phyloP scores from a whole-genome alignment of 2,888 invertebrate species.

The Ennomos erosarius region DNA sequence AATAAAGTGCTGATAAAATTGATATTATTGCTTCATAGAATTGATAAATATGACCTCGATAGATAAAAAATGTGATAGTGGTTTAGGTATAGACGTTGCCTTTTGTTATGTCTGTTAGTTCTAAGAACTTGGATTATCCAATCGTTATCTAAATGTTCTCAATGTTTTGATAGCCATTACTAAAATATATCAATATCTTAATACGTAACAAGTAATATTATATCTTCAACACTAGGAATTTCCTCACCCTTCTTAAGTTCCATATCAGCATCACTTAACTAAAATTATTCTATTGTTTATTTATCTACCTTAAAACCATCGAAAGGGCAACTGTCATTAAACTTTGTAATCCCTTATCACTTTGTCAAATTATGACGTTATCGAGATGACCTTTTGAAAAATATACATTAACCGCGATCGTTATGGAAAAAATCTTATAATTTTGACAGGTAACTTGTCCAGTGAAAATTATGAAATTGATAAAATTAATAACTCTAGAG shows the following conservation, averaged over 20 bases:
- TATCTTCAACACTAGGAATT: no score
- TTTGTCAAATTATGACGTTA: conserved; percentile 33
- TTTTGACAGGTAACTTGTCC: conserved; percentile 26
- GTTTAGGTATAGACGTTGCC: conserved; percentile 43
- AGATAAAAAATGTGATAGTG: conserved; percentile 50
- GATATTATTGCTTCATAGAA: conserved; percentile 65
- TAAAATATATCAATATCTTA: no score
- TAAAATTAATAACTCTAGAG: conserved; percentile 20
- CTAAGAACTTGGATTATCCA: conserved; percentile 13
- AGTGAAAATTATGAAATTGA: conserved; percentile 29
- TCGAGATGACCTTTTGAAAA: conserved; percentile 40
- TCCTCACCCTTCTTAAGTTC: no score
- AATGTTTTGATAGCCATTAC: no score
- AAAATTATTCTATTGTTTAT: conserved; percentile 3
- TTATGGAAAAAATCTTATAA: conserved; percentile 24
- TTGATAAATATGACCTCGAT: conserved; percentile 64
- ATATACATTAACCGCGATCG: conserved; percentile 29
- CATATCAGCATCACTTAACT: background rate
- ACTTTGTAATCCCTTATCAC: conserved; percentile 29
- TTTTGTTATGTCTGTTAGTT: conserved; percentile 36
- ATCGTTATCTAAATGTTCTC: background rate
- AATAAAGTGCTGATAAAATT: conserved; percentile 52
- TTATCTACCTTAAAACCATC: conserved; percentile 22
- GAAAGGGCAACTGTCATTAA: conserved; percentile 30
- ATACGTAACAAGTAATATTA: no score